A percentile compares a stretch with the other conserved stretches of the same genome.
These are phyloP conservation scores for Thryonomys swinderianus DNA, from an alignment of 2,113 vertebrate species.

Conservation along the genomic window DNA sequence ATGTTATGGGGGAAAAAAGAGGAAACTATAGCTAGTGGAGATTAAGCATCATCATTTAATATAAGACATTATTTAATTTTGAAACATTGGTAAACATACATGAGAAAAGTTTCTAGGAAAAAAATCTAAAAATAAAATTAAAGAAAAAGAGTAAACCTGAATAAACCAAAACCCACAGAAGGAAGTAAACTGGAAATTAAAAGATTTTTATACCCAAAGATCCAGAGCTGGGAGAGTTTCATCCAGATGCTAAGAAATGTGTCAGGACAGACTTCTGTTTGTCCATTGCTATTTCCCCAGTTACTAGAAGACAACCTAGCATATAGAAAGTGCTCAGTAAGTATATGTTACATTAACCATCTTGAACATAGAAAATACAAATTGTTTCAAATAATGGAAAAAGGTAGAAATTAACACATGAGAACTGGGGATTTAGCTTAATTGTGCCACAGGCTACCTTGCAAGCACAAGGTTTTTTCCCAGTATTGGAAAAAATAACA, in stretches of 20 bases:
- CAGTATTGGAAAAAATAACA: too few species aligned
- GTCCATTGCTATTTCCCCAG: background rate
- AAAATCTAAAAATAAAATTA: conserved; percentile 52
- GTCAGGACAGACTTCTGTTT: background rate
- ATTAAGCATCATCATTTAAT: background rate
- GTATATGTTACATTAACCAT: background rate
- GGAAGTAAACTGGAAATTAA: conserved; percentile 22
- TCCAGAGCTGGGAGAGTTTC: background rate
- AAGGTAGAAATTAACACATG: conserved; percentile 9
- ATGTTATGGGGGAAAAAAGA: background rate
- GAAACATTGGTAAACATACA: background rate
- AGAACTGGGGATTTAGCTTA: too few species aligned
- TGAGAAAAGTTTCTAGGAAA: conserved; percentile 7
- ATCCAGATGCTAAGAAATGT: background rate
- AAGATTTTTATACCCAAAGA: background rate
- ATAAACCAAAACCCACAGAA: conserved; percentile 9
- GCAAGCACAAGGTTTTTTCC: too few species aligned
- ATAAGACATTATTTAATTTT: background rate
- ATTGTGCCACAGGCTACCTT: too few species aligned
- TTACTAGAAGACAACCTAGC: background rate
- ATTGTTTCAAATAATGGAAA: background rate
- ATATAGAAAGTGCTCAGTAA: background rate
- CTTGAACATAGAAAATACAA: background rate
- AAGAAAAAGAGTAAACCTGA: background rate
- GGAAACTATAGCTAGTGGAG: background rate